phyloP scores from a whole-genome alignment of 2,888 invertebrate species.

The Amiota communis region DNA sequence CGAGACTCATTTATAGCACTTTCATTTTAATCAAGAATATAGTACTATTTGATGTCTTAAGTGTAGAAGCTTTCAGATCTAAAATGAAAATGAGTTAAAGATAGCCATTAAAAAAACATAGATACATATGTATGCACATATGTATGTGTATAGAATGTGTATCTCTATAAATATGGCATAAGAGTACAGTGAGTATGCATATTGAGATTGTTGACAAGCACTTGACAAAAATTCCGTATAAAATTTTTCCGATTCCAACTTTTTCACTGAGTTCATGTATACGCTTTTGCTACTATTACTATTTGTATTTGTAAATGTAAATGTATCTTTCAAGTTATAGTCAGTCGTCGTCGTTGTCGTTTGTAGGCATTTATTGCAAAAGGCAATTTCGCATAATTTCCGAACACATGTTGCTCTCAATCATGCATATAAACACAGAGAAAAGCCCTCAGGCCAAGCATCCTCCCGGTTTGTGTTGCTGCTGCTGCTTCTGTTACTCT shows the following conservation, averaged over 20 bases:
- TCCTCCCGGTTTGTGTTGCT: background rate
- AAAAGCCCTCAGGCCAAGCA: conserved; percentile 41
- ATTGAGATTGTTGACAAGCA: too few relatives aligned
- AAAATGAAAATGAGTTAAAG: too few relatives aligned
- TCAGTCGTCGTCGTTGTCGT: conserved; percentile 3
- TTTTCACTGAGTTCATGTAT: background rate
- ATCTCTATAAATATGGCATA: too few relatives aligned
- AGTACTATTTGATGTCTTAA: background rate
- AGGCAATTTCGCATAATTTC: conserved; percentile 67
- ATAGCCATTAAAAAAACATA: background rate
- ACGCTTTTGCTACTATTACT: too few relatives aligned
- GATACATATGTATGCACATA: background rate
- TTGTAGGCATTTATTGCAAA: conserved; percentile 29
- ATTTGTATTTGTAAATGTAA: too few relatives aligned
- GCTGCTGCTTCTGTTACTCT: too few relatives aligned
- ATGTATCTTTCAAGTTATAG: background rate
- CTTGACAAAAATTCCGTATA: too few relatives aligned
- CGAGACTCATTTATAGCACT: background rate
- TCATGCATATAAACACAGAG: conserved; percentile 53
- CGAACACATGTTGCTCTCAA: conserved; percentile 70
- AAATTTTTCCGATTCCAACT: too few relatives aligned
- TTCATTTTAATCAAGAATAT: background rate
- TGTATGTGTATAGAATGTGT: background rate
- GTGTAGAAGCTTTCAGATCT: too few relatives aligned
- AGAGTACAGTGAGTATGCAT: too few relatives aligned